phyloP scores from a whole-genome alignment of 2,888 invertebrate species.

The Pinctada fucata region DNA sequence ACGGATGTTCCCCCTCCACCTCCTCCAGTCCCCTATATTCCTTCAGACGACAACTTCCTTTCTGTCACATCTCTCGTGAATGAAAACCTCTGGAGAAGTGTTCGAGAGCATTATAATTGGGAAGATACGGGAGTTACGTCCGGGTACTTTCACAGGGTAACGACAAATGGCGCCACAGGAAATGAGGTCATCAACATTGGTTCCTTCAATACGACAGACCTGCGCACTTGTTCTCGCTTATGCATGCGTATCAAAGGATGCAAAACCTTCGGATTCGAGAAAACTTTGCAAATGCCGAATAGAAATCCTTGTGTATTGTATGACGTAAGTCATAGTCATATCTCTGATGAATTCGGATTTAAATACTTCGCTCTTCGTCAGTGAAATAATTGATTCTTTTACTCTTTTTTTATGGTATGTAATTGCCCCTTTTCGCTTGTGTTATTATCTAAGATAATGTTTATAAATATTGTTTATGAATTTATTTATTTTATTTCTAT shows the following conservation, averaged over 20 bases:
- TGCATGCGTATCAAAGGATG: constrained; percentile 55
- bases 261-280: constrained; percentile 44
- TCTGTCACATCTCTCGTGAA: constrained; percentile 15
- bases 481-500: no score
- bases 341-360: background rate
- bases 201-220: constrained; percentile 41
- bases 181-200: constrained; percentile 37
- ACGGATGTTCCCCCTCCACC: background rate
- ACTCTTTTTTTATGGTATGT: no score
- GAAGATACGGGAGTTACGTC: constrained; percentile 39
- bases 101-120: constrained; percentile 42
- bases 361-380: background rate
- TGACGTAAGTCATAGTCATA: constrained; percentile 1
- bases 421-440: no score
- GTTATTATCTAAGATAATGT: no score
- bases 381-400: no score
- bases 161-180: constrained; percentile 41
- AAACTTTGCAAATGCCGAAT: background rate
- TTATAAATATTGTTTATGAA: no score
- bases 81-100: constrained; percentile 23
- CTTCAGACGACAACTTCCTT: background rate
- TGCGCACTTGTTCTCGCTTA: constrained; percentile 50
- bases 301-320: constrained; percentile 43
- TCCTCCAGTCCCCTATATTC: background rate
- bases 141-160: constrained; percentile 46